These are phyloP conservation scores for Thyatira batis DNA, from an alignment of 2,888 invertebrate genomes.

Conservation along the genomic window DNA sequence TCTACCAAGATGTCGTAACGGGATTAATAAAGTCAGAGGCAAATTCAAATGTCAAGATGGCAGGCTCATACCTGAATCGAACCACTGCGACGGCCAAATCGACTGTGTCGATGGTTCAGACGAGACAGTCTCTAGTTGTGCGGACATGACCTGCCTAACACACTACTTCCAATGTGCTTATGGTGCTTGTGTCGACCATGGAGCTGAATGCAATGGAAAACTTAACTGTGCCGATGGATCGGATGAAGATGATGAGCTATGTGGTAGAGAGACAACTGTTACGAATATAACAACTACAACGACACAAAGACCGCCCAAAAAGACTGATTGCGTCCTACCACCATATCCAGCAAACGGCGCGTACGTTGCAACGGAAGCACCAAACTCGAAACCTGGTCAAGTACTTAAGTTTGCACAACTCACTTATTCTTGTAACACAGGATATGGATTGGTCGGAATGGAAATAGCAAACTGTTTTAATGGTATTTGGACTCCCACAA, in stretches of 20 bases:
- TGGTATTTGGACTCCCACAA: constrained; percentile 45
- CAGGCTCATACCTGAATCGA: constrained; percentile 38
- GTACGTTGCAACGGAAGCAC: constrained; percentile 40
- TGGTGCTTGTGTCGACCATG: constrained; percentile 76
- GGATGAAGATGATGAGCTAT: constrained; percentile 33
- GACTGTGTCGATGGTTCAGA: constrained; percentile 67
- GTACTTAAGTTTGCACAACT: constrained; percentile 34
- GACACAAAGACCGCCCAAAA: constrained; percentile 21
- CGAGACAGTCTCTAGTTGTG: constrained; percentile 53
- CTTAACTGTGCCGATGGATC: constrained; percentile 38
- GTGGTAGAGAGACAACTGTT: neutral
- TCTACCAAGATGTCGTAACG: constrained; percentile 58
- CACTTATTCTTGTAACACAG: constrained; percentile 48
- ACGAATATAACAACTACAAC: neutral
- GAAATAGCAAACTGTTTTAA: constrained; percentile 38
- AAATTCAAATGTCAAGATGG: constrained; percentile 58
- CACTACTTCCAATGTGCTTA: constrained; percentile 75
- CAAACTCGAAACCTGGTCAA: constrained; percentile 44
- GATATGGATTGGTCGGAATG: constrained; percentile 41
- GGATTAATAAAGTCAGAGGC: constrained; percentile 48
- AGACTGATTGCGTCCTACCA: constrained; percentile 51
- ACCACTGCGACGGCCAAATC: constrained; percentile 55
- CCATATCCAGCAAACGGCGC: constrained; percentile 48
- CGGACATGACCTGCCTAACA: constrained; percentile 47
- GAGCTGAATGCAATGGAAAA: constrained; percentile 53